Percentiles rank a stretch among this genome's conserved stretches.
These are phyloP conservation scores for Parasteatoda tepidariorum DNA, from an alignment of 1,140 invertebrate genomes.

Conservation along the genomic window DNA sequence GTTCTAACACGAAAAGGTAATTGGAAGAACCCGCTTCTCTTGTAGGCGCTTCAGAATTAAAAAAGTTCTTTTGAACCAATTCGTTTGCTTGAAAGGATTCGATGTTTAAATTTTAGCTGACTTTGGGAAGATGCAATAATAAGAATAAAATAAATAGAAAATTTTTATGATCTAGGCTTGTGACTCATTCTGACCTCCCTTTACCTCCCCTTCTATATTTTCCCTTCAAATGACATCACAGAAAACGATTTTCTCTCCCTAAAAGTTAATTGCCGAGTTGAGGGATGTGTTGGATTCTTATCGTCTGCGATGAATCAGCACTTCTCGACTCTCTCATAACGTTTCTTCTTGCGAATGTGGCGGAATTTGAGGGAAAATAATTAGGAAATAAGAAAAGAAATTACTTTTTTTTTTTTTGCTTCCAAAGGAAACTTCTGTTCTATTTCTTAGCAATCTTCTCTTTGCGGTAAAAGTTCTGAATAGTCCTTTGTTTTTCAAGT, in stretches of 20 bases:
- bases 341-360: background rate
- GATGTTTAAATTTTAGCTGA: background rate
- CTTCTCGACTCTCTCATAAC: background rate
- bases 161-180: background rate
- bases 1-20: too few relatives aligned
- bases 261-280: constrained; percentile 8
- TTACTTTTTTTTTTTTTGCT: background rate
- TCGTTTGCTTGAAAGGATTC: background rate
- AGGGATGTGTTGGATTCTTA: background rate
- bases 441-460: background rate
- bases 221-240: constrained; percentile 23
- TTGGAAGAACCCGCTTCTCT: too few relatives aligned
- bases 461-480: background rate
- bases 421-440: background rate
- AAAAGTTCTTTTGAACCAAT: background rate
- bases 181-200: background rate
- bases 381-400: background rate
- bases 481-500: background rate
- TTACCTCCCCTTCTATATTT: background rate
- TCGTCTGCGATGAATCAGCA: constrained; percentile 1
- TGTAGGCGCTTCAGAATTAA: too few relatives aligned
- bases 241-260: background rate
- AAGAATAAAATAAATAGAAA: background rate
- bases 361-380: constrained; percentile 9
- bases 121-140: background rate